Base-by-base conservation (phyloP, 37 sponge, comb jelly and placozoan genomes). In the Chondrosia reniformis region DNA sequence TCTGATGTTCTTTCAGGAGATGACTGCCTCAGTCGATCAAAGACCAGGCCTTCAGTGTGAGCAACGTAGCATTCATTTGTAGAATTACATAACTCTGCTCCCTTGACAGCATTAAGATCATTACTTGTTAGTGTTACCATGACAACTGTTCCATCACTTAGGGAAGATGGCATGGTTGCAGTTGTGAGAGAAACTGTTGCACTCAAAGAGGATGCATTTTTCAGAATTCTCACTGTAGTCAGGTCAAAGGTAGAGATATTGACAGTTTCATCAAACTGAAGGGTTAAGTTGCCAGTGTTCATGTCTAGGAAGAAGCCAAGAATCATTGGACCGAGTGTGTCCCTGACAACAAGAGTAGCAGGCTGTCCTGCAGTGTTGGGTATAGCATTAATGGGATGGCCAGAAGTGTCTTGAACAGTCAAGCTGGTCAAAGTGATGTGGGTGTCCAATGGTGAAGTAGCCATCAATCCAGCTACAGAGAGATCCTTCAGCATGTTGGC, bases 51-150 rank as follows among this genome's bases (percentile, higher is more conserved):
- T 32, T 33, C 24, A 21, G 13, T 39, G 58, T 89, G 73, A 17
- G 80, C 59, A 9, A 95, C 83, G 62, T 76, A 95, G 49, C 96
- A 95, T 38, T 87, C 93, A 22, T 33, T n/a, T 19, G 87, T 85
- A 4, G 78, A 65, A 67, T 83, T 89, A 78, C 96, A 95, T n/a
- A 95, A 80, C 28, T 81, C 76, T 33, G 24, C 57, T 13, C 87
- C 89, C 55, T 92, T 95, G 46, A 95, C 92, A 12, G 79, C 85
- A 76, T 95, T 89, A 38, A 86, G 82, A 69, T 95, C 96, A 55
- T 54, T 59, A 45, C 71, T 17, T 21, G 87, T 74, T 39, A 95
- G 58, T 13, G 54, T 64, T 3, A 95, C 55, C 73, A 81, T 78
- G 8, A 86, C 45, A 41, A 71, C 65, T 8, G 87, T 87, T 7